A percentile compares a stretch with the other conserved stretches of the same genome.
Evolutionary conservation across 2,797 vertebrate species (phyloP).

Genomic region (Artibeus lituratus): DNA sequence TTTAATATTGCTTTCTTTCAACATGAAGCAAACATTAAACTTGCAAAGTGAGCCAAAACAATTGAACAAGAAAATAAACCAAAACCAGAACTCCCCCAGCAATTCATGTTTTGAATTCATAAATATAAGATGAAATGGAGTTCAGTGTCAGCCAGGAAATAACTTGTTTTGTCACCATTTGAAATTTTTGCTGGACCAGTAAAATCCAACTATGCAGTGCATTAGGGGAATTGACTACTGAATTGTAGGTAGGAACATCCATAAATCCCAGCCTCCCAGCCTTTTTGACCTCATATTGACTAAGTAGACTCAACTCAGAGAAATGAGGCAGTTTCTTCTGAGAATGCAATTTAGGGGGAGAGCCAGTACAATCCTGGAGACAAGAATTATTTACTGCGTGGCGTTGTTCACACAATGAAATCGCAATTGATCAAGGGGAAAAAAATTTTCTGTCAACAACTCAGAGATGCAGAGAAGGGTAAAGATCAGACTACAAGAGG

Average conservation of each 20-base stretch:
- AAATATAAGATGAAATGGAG: neutral
- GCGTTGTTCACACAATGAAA: slow-evolving; percentile 29
- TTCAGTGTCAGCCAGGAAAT: slow-evolving; percentile 14
- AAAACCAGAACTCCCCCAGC: neutral
- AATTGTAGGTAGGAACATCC: slow-evolving; percentile 48
- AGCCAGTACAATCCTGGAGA: slow-evolving; percentile 9
- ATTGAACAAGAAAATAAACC: neutral
- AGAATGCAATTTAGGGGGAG: slow-evolving; percentile 47
- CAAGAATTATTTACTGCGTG: slow-evolving; percentile 30
- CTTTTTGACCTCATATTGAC: slow-evolving; percentile 51
- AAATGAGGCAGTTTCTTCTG: slow-evolving; percentile 52
- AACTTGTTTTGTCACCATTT: slow-evolving; percentile 46
- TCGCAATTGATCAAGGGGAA: slow-evolving; percentile 46
- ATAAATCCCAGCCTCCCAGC: slow-evolving; percentile 59
- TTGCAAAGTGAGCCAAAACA: neutral
- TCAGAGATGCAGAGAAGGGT: slow-evolving; percentile 3
- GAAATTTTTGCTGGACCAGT: neutral
- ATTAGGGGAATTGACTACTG: slow-evolving; percentile 59
- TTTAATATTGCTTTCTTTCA: slow-evolving; percentile 30
- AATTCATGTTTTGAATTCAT: slow-evolving; percentile 39
- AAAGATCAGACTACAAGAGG: neutral
- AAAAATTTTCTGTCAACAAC: neutral
- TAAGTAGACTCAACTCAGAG: slow-evolving; percentile 58
- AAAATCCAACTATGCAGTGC: slow-evolving; percentile 51
- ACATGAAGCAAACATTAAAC: slow-evolving; percentile 17